A percentile compares a stretch with the other conserved stretches of the same genome.
These are phyloP conservation scores for Leucopsar rothschildi DNA, from an alignment of 2,113 vertebrate genomes.

Conservation along the genomic window DNA sequence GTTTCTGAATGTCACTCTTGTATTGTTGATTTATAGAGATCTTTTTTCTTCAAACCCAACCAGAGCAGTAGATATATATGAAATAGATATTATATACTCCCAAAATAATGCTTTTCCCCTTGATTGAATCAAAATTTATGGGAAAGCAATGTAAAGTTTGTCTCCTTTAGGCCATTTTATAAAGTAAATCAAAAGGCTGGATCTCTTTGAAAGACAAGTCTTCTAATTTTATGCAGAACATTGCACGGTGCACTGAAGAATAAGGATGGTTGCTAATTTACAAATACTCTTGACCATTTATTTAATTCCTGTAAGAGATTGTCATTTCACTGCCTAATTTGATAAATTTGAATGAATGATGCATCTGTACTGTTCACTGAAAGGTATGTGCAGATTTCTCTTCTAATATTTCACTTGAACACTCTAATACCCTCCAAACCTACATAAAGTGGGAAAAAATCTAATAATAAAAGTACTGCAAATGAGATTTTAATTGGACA, in stretches of 20 bases:
- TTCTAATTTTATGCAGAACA: not conserved
- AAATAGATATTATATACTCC: not conserved
- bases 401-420: not conserved
- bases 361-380: not conserved
- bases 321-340: not conserved
- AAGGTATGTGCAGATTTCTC: not conserved
- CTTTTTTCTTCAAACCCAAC: not conserved
- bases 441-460: not conserved
- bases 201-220: not conserved
- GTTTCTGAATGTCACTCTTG: constrained; percentile 46
- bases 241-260: not conserved
- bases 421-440: not conserved
- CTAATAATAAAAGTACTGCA: not conserved
- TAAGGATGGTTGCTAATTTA: not conserved
- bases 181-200: constrained; percentile 3
- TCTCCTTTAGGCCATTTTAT: not conserved
- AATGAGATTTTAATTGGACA: not conserved
- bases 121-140: not conserved
- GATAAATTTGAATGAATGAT: not conserved
- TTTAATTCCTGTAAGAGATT: not conserved
- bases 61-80: not conserved
- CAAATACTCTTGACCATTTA: not conserved
- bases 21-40: constrained; percentile 27
- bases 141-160: not conserved
- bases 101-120: not conserved